These are phyloP conservation scores for Limenitis arthemis DNA, from an alignment of 2,888 invertebrate genomes.

Conservation along the genomic window DNA sequence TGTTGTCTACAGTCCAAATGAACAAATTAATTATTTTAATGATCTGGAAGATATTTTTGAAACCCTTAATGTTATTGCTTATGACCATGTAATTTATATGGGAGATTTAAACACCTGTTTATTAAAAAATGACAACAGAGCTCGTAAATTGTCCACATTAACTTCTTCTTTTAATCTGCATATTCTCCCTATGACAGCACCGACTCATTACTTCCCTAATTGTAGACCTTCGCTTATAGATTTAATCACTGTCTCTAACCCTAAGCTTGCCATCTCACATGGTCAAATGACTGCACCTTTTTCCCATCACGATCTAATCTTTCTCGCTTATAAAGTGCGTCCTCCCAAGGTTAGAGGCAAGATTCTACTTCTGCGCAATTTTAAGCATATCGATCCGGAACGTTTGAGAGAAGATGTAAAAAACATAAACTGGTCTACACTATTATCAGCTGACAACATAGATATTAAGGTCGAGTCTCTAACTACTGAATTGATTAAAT, in stretches of 20 bases:
- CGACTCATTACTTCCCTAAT: slow-evolving; percentile 6
- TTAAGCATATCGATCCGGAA: slow-evolving; percentile 10
- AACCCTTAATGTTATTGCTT: not conserved
- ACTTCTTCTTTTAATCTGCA: not conserved
- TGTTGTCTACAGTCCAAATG: not conserved
- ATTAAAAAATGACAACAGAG: slow-evolving; percentile 5
- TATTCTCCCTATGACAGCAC: not conserved
- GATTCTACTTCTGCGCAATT: slow-evolving; percentile 13
- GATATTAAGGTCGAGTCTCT: slow-evolving; percentile 9
- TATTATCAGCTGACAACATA: not conserved
- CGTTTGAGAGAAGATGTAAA: slow-evolving; percentile 5
- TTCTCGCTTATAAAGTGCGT: too few species aligned
- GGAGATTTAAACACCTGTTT: not conserved
- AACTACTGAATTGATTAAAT: slow-evolving; percentile 3
- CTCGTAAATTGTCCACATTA: not conserved
- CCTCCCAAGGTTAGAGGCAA: slow-evolving; percentile 13
- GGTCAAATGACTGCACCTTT: slow-evolving; percentile 16
- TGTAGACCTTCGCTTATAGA: slow-evolving; percentile 12
- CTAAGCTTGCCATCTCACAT: slow-evolving; percentile 8
- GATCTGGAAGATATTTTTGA: slow-evolving; percentile 6
- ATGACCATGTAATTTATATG: slow-evolving; percentile 7
- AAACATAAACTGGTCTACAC: slow-evolving; percentile 9
- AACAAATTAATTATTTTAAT: too few species aligned
- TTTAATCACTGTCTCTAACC: slow-evolving; percentile 4
- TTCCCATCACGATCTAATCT: slow-evolving; percentile 18